Evolutionary conservation across 1,140 invertebrate genomes (phyloP), one percentile per base, ranked within the genome.

Genomic region (Tyrophagus putrescentiae): DNA sequence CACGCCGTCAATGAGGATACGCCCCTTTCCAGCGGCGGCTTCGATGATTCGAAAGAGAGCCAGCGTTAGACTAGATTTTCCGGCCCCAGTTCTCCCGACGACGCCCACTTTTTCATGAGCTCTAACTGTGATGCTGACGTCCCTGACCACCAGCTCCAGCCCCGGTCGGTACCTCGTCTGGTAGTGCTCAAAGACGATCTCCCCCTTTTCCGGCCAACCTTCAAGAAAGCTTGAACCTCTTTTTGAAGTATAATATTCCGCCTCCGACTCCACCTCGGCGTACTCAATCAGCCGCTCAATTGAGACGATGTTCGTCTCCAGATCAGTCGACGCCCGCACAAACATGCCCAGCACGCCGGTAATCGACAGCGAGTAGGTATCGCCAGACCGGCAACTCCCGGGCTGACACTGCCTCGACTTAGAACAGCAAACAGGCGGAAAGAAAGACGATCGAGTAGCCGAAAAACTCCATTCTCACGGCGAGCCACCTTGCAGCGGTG

Each of bases 321-420:
- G 66, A 59, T 82, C 80, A 64, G 75, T 74, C 1, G 75, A 76
- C 72, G 78, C 77, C 60, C 78, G 68, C 11, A 82, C 78, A 61
- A 80, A 67, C 77, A 76, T 79, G 67, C 77, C 79, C 36, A 82
- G 65, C 11, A 73, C 75, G 63, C 73, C 70, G 21, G 80, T 68
- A 62, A 85, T 83, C 77, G 85, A 84, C 53, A 93, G 72, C 29
- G 89, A 84, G 71, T 92, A 93, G 67, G 83, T 90, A 94, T 78
- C 1, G 88, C 90, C 27, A 94, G 74, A 41, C 90, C 90, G 45
- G 91, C 87, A 45, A 87, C 70, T 36, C 87, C 87, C 25, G 87
- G 74, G 68, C 76, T 80, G 66, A 82, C 72, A 59, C 70, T 78
- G 59, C 84, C 79, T 57, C 82, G 78, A 39, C 75, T 79, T 29